Percentiles rank a stretch among this genome's conserved stretches.
These are phyloP conservation scores for Digitonthophagus gazella DNA, from an alignment of 2,888 invertebrate species.

Conservation along the genomic window DNA sequence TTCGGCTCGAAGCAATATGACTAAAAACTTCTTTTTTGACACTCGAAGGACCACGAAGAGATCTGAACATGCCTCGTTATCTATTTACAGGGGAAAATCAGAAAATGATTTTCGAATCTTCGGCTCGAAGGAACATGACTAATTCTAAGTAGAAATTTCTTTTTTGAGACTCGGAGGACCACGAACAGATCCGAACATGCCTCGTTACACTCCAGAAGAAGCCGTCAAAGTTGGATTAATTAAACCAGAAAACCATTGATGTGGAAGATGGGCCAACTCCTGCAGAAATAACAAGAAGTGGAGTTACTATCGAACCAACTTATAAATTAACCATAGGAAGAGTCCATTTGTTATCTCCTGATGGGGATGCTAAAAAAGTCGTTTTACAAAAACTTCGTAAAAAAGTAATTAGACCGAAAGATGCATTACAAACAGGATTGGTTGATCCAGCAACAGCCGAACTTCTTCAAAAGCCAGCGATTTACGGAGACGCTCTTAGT, in stretches of 20 bases:
- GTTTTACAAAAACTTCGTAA: slow-evolving; percentile 76
- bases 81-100: no score
- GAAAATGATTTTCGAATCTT: no score
- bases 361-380: slow-evolving; percentile 66
- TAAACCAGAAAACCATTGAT: slow-evolving; percentile 39
- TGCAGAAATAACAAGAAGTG: slow-evolving; percentile 59
- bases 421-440: slow-evolving; percentile 75
- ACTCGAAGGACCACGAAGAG: no score
- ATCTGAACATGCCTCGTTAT: no score
- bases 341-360: slow-evolving; percentile 59
- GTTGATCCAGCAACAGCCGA: slow-evolving; percentile 75
- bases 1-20: no score
- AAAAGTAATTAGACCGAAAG: slow-evolving; percentile 69
- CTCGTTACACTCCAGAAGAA: slow-evolving; percentile 44
- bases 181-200: no score
- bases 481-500: slow-evolving; percentile 63
- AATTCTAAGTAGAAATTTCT: no score
- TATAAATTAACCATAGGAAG: slow-evolving; percentile 65
- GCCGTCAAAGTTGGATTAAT: slow-evolving; percentile 48
- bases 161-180: no score
- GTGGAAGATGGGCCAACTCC: slow-evolving; percentile 48
- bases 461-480: slow-evolving; percentile 62
- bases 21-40: no score
- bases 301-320: slow-evolving; percentile 63
- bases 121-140: no score